These are phyloP conservation scores for Temnothorax curvispinosus DNA, from an alignment of 1,140 invertebrate species.

Conservation along the genomic window DNA sequence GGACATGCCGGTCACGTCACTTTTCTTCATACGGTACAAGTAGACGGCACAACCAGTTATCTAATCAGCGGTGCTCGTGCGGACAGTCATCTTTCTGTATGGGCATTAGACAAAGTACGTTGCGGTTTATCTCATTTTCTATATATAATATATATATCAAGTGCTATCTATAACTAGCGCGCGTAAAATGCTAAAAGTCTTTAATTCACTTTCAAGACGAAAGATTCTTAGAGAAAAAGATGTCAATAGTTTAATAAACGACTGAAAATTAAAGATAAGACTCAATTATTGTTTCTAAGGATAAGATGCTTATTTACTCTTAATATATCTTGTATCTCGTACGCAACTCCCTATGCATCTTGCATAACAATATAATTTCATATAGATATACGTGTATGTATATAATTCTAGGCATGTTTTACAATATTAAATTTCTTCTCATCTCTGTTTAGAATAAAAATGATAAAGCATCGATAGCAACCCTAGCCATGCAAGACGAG, in stretches of 20 bases:
- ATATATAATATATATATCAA: too few relatives aligned
- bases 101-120: slow-evolving; percentile 86
- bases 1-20: slow-evolving; percentile 89
- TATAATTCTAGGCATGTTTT: not conserved
- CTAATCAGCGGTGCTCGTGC: slow-evolving; percentile 88
- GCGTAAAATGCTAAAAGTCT: not conserved
- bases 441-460: slow-evolving; percentile 75
- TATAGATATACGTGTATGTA: too few relatives aligned
- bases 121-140: not conserved
- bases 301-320: not conserved
- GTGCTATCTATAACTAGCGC: not conserved
- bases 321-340: not conserved
- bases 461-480: slow-evolving; percentile 84
- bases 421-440: slow-evolving; percentile 21
- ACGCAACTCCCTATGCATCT: not conserved
- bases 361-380: not conserved
- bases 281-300: too few relatives aligned
- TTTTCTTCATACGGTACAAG: slow-evolving; percentile 85
- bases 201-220: not conserved
- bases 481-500: slow-evolving; percentile 83
- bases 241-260: not conserved
- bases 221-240: not conserved
- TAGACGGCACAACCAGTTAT: slow-evolving; percentile 84
- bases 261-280: not conserved
- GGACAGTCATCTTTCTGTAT: slow-evolving; percentile 88